Conservation (phyloP, 1,140 invertebrate species). For the Wasmannia auropunctata region DNA sequence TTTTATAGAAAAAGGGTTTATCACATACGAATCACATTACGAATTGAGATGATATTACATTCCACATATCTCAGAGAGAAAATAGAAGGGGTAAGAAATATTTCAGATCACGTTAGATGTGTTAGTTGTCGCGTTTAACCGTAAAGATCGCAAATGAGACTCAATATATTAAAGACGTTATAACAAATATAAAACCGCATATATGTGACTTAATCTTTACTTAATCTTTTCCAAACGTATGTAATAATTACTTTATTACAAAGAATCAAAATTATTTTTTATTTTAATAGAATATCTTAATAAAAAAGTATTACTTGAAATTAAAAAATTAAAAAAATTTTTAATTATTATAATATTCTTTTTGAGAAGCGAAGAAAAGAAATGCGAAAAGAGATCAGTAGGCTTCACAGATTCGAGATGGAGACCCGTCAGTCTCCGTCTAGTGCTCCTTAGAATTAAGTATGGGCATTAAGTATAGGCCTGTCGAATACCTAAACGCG, state of each 20-base stretch:
- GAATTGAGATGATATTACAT: not conserved
- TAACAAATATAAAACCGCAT: not conserved
- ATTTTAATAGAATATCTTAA: not conserved
- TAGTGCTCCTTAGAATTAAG: constrained; percentile 14
- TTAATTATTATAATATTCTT: not conserved
- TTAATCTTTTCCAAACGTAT: not conserved
- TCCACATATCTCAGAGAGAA: not conserved
- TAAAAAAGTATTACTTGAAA: not conserved
- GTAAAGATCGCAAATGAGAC: not conserved
- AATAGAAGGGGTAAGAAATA: too few relatives aligned
- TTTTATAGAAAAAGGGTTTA: not conserved
- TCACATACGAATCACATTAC: not conserved
- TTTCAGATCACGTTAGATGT: not conserved
- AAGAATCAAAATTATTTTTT: not conserved
- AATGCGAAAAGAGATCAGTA: not conserved
- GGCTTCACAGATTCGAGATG: not conserved
- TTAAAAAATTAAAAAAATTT: too few relatives aligned
- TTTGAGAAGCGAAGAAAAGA: not conserved
- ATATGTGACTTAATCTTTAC: not conserved
- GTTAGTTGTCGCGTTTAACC: not conserved
- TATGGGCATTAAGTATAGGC: constrained; percentile 11
- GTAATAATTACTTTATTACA: not conserved
- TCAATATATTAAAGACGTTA: not conserved
- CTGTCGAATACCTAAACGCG: constrained; percentile 25
- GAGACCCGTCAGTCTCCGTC: not conserved